Conservation (phyloP, 2,888 invertebrate genomes). For the Plutella xylostella region DNA sequence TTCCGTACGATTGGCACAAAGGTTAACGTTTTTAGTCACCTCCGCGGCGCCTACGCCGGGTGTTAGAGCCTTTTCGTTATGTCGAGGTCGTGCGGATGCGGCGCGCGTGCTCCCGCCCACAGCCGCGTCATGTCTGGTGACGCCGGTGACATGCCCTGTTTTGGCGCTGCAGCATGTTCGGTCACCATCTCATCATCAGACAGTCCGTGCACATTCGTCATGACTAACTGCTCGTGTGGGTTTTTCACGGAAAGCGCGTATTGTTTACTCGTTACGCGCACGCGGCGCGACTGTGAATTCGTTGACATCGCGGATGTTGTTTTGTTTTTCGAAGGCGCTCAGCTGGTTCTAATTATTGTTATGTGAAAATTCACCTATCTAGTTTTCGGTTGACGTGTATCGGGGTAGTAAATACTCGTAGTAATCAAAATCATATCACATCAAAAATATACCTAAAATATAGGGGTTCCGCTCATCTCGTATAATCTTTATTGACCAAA, state of each 20-base stretch:
- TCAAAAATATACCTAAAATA: no score
- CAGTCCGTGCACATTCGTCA: conserved; percentile 20
- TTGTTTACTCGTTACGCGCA: conserved; percentile 25
- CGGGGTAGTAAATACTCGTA: no score
- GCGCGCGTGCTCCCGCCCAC: conserved; percentile 43
- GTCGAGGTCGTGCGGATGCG: conserved; percentile 41
- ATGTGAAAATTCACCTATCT: no score
- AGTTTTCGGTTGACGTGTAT: no score
- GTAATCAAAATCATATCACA: no score
- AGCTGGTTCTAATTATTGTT: no score
- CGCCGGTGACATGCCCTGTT: no score
- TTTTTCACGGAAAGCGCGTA: conserved; percentile 29
- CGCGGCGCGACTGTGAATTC: conserved; percentile 20
- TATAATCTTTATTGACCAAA: no score
- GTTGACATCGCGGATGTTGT: conserved; percentile 4
- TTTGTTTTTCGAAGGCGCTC: neutral
- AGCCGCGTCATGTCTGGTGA: no score
- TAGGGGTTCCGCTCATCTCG: no score
- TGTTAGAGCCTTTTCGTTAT: conserved; percentile 22
- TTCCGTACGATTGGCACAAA: conserved; percentile 24
- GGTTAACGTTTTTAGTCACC: conserved; percentile 50
- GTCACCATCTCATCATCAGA: neutral
- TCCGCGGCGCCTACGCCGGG: conserved; percentile 31
- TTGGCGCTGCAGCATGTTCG: conserved; percentile 4
- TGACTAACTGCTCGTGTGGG: conserved; percentile 25